Percentiles rank a stretch among this genome's conserved stretches.
Conservation (phyloP, 2,113 vertebrate genomes). For the Hippocampus mohnikei region DNA sequence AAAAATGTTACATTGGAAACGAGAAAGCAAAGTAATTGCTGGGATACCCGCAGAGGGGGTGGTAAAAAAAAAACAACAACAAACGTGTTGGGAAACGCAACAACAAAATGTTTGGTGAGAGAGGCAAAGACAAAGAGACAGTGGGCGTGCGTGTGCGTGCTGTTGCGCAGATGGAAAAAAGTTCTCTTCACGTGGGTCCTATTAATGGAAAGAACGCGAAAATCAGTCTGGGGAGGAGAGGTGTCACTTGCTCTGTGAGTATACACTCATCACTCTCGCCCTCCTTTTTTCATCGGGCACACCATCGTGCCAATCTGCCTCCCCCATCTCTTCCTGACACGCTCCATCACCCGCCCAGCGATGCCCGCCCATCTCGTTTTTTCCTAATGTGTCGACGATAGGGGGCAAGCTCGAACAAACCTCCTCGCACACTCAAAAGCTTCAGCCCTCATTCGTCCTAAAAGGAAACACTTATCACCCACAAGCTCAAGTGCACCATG, state of each 20-base stretch:
- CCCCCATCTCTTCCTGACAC: conserved; percentile 23
- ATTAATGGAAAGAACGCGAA: conserved; percentile 64
- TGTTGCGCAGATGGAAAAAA: conserved; percentile 21
- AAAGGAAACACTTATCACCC: conserved; percentile 38
- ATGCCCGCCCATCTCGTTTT: conserved; percentile 9
- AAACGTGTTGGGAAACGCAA: not conserved
- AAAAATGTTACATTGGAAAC: conserved; percentile 47
- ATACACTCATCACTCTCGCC: conserved; percentile 71
- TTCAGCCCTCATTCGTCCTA: conserved; percentile 28
- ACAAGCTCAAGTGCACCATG: not conserved
- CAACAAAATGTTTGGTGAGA: conserved; percentile 30
- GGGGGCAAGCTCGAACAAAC: conserved; percentile 33
- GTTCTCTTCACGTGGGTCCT: conserved; percentile 57
- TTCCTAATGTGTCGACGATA: conserved; percentile 12
- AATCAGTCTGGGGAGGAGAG: conserved; percentile 76
- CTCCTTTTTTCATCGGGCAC: conserved; percentile 30
- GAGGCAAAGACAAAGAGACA: conserved; percentile 16
- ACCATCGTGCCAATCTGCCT: conserved; percentile 45
- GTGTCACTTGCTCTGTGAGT: conserved; percentile 72
- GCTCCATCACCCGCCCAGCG: conserved; percentile 50
- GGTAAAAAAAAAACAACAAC: not conserved
- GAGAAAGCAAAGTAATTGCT: conserved; percentile 37
- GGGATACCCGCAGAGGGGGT: conserved; percentile 23
- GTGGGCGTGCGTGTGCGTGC: conserved; percentile 13
- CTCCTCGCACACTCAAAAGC: conserved; percentile 41